Conservation (phyloP, 2,888 invertebrate genomes). For the Emmelina monodactyla region DNA sequence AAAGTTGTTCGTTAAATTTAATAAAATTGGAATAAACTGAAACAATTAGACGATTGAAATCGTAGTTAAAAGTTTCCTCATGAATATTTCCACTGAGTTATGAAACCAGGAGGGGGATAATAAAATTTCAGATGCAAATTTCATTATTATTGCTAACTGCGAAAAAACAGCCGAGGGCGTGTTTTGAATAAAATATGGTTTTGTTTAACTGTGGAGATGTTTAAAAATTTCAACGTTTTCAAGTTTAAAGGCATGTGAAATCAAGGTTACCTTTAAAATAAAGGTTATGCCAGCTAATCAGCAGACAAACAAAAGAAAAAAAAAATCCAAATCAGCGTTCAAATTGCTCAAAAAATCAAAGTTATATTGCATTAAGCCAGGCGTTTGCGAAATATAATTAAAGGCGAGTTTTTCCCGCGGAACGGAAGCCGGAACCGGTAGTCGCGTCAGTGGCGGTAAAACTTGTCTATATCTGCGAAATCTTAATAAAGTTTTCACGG, state of each 20-base stretch:
- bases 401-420: conserved; percentile 48
- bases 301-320: too few species aligned
- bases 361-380: conserved; percentile 43
- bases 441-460: conserved; percentile 34
- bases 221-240: too few species aligned
- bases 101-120: conserved; percentile 42
- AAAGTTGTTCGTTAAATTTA: too few species aligned
- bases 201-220: too few species aligned
- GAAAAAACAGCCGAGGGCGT: conserved; percentile 39
- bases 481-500: conserved; percentile 41
- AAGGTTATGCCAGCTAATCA: too few species aligned
- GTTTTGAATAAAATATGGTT: conserved; percentile 40
- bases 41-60: too few species aligned
- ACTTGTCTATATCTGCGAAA: conserved; percentile 45
- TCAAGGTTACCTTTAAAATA: too few species aligned
- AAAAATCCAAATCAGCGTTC: too few species aligned
- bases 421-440: conserved; percentile 44
- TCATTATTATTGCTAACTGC: conserved; percentile 45
- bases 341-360: too few species aligned
- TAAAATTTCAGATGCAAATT: conserved; percentile 34
- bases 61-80: conserved; percentile 41
- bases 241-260: too few species aligned
- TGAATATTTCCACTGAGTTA: conserved; percentile 45
- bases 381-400: conserved; percentile 55
- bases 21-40: too few species aligned